phyloP scores from a whole-genome alignment of 1,140 invertebrate species.

The Cyphomyrmex costatus region DNA sequence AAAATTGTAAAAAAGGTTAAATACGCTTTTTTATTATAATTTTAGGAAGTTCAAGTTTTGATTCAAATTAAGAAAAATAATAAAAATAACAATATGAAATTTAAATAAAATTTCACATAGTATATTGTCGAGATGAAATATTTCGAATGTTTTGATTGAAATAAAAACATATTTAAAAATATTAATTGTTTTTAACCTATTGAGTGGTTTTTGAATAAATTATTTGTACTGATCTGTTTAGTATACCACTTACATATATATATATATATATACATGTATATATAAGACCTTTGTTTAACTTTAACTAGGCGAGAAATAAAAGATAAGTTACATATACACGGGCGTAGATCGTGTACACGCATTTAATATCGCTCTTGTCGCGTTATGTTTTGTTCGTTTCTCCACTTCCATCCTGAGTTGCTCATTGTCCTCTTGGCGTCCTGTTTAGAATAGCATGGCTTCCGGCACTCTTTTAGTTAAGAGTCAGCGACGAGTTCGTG shows the following conservation, averaged over 20 bases:
- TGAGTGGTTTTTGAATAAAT: not conserved
- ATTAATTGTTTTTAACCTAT: not conserved
- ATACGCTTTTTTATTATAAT: not conserved
- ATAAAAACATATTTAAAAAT: not conserved
- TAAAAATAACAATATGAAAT: conserved; percentile 9
- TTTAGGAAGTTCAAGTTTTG: not conserved
- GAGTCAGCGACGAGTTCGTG: conserved; percentile 83
- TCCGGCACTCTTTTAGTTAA: conserved; percentile 81
- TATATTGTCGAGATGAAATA: not conserved
- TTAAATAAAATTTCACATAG: not conserved
- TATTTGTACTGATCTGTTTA: not conserved
- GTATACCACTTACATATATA: not conserved
- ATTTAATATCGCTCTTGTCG: conserved; percentile 50
- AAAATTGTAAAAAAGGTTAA: not conserved
- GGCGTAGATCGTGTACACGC: conserved; percentile 6
- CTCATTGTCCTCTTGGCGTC: conserved; percentile 70
- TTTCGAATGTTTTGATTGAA: not conserved
- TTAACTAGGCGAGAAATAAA: not conserved
- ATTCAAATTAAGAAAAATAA: not conserved
- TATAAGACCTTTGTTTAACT: not conserved
- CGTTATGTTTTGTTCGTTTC: conserved; percentile 69
- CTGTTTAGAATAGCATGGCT: conserved; percentile 82
- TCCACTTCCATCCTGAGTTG: conserved; percentile 67
- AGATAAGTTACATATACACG: not conserved
- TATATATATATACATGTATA: not conserved